phyloP scores from a whole-genome alignment of 2,113 vertebrate genomes.

The Passer domesticus region DNA sequence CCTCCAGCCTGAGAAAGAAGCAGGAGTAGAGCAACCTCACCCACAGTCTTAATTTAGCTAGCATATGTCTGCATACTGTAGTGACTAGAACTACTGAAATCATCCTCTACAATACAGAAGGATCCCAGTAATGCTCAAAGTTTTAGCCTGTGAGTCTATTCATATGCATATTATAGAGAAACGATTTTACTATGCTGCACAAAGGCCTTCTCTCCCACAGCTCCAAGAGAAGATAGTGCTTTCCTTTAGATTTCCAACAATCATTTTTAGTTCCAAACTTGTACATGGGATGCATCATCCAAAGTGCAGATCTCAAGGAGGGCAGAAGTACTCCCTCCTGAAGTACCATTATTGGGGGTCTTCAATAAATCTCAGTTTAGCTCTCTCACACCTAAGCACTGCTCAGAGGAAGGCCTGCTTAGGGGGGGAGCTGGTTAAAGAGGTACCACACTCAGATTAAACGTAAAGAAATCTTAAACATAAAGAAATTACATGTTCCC shows the following conservation, averaged over 20 bases:
- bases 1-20: constrained; percentile 9
- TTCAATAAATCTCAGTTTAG: not conserved
- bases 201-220: not conserved
- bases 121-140: not conserved
- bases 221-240: not conserved
- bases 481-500: not conserved
- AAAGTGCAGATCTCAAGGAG: not conserved
- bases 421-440: not conserved
- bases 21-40: constrained; percentile 17
- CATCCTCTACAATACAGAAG: not conserved
- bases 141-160: not conserved
- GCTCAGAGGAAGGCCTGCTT: not conserved
- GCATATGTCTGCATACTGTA: not conserved
- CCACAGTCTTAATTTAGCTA: constrained; percentile 6
- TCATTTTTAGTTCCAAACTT: not conserved
- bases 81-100: not conserved
- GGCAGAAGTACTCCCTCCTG: not conserved
- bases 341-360: not conserved
- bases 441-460: not conserved
- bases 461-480: not conserved
- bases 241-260: not conserved
- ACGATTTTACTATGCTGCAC: not conserved
- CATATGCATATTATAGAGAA: not conserved
- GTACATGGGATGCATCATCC: not conserved
- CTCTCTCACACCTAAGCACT: not conserved